Conservation (phyloP, 2,888 invertebrate genomes). For the Dioctria linearis region DNA sequence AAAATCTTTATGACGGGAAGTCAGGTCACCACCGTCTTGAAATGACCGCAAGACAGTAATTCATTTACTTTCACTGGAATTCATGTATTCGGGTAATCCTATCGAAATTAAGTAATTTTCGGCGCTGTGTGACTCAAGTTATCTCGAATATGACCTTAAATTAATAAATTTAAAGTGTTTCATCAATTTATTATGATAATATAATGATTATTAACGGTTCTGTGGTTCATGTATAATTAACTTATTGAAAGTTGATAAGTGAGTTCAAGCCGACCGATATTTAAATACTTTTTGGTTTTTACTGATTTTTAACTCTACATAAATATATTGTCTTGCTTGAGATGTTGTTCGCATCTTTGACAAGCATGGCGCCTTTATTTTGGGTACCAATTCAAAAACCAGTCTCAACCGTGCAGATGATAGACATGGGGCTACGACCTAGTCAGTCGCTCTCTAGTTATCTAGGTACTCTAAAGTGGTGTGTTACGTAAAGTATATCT, state of each 20-base stretch:
- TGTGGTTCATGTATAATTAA: too few species aligned
- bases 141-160: conserved; percentile 1
- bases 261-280: too few species aligned
- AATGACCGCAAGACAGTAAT: conserved; percentile 8
- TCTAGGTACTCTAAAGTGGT: background rate
- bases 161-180: background rate
- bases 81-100: background rate
- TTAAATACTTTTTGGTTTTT: too few species aligned
- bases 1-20: conserved; percentile 18
- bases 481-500: conserved; percentile 16
- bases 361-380: conserved; percentile 12
- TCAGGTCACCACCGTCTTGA: conserved; percentile 14
- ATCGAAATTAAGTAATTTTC: conserved; percentile 21
- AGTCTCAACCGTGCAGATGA: background rate
- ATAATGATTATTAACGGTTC: too few species aligned
- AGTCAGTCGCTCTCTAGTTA: background rate
- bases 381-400: background rate
- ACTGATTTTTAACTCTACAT: too few species aligned
- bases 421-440: background rate
- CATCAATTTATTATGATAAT: too few species aligned
- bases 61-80: conserved; percentile 33
- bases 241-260: too few species aligned
- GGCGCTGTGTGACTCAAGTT: background rate
- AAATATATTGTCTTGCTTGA: too few species aligned
- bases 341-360: too few species aligned